phyloP scores from a whole-genome alignment of 2,797 vertebrate species.

The Prunella strophiata region DNA sequence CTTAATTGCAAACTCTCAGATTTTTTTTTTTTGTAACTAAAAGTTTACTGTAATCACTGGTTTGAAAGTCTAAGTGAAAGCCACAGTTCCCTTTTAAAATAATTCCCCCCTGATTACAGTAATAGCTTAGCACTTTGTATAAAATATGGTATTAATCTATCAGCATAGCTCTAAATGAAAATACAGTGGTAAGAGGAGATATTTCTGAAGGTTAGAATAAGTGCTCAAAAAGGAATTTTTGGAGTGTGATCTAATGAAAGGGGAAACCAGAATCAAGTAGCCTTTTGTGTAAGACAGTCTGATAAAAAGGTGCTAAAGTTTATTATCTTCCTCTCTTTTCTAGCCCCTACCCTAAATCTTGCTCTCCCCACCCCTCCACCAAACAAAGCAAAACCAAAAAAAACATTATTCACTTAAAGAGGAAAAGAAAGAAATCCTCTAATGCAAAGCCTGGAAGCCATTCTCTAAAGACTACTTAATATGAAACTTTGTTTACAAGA shows the following conservation, averaged over 20 bases:
- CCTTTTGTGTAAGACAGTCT: conserved; percentile 42
- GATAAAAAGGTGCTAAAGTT: conserved; percentile 63
- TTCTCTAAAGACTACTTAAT: conserved; percentile 65
- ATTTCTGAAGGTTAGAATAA: not conserved
- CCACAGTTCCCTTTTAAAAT: conserved; percentile 40
- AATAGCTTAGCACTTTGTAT: not conserved
- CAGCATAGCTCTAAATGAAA: not conserved
- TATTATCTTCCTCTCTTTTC: conserved; percentile 37
- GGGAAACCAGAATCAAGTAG: conserved; percentile 37
- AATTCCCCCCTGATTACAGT: not conserved
- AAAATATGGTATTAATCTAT: conserved; percentile 6
- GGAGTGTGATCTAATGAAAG: conserved; percentile 24
- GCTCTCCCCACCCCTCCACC: not conserved
- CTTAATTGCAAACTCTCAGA: conserved; percentile 26
- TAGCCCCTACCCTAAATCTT: not conserved
- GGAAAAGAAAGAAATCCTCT: not conserved
- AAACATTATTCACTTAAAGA: conserved; percentile 32
- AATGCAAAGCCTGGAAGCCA: conserved; percentile 53
- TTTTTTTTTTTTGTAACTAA: conserved; percentile 29
- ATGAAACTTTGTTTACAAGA: conserved; percentile 65
- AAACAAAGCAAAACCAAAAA: conserved; percentile 35
- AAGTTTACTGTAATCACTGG: conserved; percentile 40
- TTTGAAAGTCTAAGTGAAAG: conserved; percentile 54
- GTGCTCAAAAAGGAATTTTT: not conserved
- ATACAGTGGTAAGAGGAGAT: not conserved